These are phyloP conservation scores for Cottoperca gobio DNA, from an alignment of 2,797 vertebrate genomes.

Conservation along the genomic window DNA sequence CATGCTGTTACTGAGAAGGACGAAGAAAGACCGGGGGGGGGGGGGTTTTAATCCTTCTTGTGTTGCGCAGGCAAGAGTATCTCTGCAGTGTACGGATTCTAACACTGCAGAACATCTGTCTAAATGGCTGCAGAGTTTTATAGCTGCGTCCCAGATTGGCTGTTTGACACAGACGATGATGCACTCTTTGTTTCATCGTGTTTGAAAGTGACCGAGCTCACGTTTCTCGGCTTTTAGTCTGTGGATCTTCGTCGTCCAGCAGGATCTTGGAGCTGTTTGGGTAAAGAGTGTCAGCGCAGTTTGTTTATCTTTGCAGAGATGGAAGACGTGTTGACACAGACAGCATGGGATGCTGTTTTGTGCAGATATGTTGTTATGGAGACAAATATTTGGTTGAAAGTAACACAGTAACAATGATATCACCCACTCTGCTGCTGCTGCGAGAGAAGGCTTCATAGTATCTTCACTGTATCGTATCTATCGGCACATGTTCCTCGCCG, in stretches of 20 bases:
- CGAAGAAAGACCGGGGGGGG: neutral
- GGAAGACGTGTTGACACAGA: constrained; percentile 37
- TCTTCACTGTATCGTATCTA: constrained; percentile 11
- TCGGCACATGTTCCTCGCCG: constrained; percentile 13
- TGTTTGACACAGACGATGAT: constrained; percentile 2
- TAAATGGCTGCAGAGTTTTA: neutral
- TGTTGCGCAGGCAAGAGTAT: neutral
- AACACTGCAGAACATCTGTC: constrained; percentile 26
- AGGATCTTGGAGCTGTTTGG: constrained; percentile 26
- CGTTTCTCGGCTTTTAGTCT: neutral
- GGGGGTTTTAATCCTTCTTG: neutral
- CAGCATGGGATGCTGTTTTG: constrained; percentile 14
- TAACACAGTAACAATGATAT: constrained; percentile 46
- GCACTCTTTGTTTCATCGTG: too few relatives aligned
- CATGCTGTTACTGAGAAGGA: constrained; percentile 25
- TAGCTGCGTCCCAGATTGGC: constrained; percentile 42
- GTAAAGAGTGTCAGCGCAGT: constrained; percentile 19
- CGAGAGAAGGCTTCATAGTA: constrained; percentile 13
- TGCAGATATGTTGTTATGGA: constrained; percentile 64
- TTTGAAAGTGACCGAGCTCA: constrained; percentile 21
- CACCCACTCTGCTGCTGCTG: constrained; percentile 5
- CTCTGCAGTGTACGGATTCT: constrained; percentile 11
- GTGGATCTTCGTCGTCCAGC: constrained; percentile 7
- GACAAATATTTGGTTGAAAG: constrained; percentile 60
- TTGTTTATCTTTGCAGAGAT: constrained; percentile 51